phyloP scores from a whole-genome alignment of 2,113 vertebrate genomes.

The Austrofundulus limnaeus region DNA sequence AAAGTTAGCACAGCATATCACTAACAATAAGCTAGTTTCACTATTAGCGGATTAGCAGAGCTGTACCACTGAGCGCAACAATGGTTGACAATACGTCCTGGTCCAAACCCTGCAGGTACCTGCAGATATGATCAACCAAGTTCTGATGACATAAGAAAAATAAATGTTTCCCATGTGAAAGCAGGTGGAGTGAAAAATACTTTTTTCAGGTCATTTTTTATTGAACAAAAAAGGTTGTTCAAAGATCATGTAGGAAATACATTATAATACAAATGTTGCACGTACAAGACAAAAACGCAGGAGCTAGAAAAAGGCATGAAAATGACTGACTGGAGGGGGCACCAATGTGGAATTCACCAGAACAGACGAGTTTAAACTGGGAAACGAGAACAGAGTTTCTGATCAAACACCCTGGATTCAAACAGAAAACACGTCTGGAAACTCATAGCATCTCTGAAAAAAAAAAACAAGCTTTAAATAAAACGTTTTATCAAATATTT shows the following conservation, averaged over 20 bases:
- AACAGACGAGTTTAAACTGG: constrained; percentile 9
- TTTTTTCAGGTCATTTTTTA: constrained; percentile 60
- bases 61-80: too few relatives aligned
- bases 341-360: constrained; percentile 8
- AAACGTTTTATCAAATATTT: too few relatives aligned
- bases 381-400: not conserved
- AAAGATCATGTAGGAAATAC: constrained; percentile 74
- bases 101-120: too few relatives aligned
- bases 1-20: too few relatives aligned
- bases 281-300: constrained; percentile 61
- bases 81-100: too few relatives aligned
- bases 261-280: constrained; percentile 66
- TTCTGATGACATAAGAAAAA: too few relatives aligned
- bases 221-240: constrained; percentile 71
- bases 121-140: too few relatives aligned
- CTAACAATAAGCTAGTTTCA: too few relatives aligned
- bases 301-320: constrained; percentile 48
- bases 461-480: not conserved
- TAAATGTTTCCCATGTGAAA: not conserved
- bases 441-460: not conserved
- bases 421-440: constrained; percentile 3
- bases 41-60: too few relatives aligned
- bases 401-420: not conserved
- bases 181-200: not conserved
- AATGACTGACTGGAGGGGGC: constrained; percentile 1